These are phyloP conservation scores for Cynoglossus semilaevis DNA, from an alignment of 2,113 vertebrate genomes.

Conservation along the genomic window DNA sequence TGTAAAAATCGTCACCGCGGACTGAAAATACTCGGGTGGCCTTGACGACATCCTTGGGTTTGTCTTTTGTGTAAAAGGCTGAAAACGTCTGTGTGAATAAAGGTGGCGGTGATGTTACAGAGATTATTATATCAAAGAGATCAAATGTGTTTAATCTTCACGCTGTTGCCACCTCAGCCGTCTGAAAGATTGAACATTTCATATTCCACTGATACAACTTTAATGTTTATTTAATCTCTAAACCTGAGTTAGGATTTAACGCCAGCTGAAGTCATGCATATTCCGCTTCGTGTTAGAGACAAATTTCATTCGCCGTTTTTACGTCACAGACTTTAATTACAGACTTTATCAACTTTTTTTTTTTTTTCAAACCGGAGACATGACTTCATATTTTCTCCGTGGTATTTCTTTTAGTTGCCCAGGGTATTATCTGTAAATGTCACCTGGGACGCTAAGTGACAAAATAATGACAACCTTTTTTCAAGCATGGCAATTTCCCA, in stretches of 20 bases:
- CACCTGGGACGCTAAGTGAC: constrained; percentile 74
- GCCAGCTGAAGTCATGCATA: neutral
- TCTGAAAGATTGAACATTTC: constrained; percentile 3
- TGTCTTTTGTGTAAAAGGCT: constrained; percentile 1
- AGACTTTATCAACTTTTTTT: neutral
- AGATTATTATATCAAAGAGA: neutral
- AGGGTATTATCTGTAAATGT: constrained; percentile 77
- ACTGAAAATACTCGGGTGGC: constrained; percentile 32
- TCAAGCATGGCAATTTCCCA: constrained; percentile 73
- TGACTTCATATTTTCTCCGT: constrained; percentile 47
- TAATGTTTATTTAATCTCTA: constrained; percentile 10
- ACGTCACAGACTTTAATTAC: too few relatives aligned
- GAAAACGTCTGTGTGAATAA: constrained; percentile 17
- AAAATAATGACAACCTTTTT: constrained; percentile 78
- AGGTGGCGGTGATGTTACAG: neutral
- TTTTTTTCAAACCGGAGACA: constrained; percentile 22
- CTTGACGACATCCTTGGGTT: constrained; percentile 34
- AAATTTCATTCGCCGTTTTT: too few relatives aligned
- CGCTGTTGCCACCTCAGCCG: neutral
- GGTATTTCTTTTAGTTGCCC: constrained; percentile 38
- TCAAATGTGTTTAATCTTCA: constrained; percentile 10
- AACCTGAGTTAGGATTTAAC: constrained; percentile 3
- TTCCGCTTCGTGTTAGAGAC: too few relatives aligned
- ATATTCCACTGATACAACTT: neutral
- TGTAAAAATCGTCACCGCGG: constrained; percentile 37